Evolutionary conservation across 2,888 invertebrate genomes (phyloP).

Genomic region (Myopa testacea): DNA sequence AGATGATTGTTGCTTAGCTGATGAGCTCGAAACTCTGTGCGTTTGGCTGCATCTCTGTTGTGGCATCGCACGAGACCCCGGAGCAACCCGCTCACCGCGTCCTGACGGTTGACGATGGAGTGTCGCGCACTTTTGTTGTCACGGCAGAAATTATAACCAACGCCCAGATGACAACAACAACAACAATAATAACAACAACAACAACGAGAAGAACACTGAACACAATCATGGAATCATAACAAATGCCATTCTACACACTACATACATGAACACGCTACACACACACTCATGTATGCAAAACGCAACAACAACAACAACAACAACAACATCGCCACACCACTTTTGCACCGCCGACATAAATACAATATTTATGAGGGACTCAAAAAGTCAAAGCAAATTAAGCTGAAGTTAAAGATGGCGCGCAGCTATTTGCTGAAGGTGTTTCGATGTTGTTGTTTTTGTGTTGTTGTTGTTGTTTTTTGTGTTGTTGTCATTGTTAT

Average conservation of each 20-base stretch:
- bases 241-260: too few species aligned
- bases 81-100: too few species aligned
- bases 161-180: constrained; percentile 44
- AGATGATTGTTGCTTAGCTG: constrained; percentile 12
- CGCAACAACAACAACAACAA: neutral
- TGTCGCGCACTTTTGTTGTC: constrained; percentile 33
- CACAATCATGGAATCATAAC: too few species aligned
- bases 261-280: constrained; percentile 38
- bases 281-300: constrained; percentile 51
- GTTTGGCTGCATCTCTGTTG: neutral
- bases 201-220: too few species aligned
- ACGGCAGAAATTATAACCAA: constrained; percentile 42
- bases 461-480: constrained; percentile 13
- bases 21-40: constrained; percentile 9
- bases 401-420: constrained; percentile 58
- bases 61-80: too few species aligned
- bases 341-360: neutral
- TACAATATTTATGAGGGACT: constrained; percentile 61
- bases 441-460: constrained; percentile 43
- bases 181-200: constrained; percentile 42
- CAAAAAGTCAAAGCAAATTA: constrained; percentile 62
- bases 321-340: neutral
- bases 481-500: constrained; percentile 9
- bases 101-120: neutral
- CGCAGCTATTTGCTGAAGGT: constrained; percentile 30